Conservation (phyloP, 2,113 vertebrate species). For the Oryzias celebensis region DNA sequence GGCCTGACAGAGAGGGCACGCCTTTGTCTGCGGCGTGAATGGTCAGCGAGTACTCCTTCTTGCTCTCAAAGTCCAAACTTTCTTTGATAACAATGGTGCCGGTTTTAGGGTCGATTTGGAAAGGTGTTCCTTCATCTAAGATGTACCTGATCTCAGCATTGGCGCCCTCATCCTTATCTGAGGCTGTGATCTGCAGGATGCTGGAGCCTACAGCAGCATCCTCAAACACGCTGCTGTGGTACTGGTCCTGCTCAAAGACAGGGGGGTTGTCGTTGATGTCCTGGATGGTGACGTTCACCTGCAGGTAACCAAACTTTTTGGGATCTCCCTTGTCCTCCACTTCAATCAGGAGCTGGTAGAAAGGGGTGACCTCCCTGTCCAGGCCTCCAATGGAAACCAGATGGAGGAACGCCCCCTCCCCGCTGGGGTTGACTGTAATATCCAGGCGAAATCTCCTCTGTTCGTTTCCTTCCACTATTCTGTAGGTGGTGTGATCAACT, state of each 20-base stretch:
- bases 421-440: conserved; percentile 96
- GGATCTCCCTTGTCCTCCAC: conserved; percentile 96
- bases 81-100: conserved; percentile 91
- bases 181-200: conserved; percentile 87
- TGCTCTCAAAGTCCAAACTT: conserved; percentile 86
- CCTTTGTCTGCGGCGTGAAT: conserved; percentile 90
- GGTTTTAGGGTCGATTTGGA: conserved; percentile 90
- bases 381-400: conserved; percentile 90
- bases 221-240: conserved; percentile 88
- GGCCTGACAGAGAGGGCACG: conserved; percentile 85
- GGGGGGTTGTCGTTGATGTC: conserved; percentile 98
- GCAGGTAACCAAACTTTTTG: conserved; percentile 88
- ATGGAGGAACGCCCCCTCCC: conserved; percentile 95
- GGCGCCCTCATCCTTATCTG: conserved; percentile 91
- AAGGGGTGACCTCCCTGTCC: conserved; percentile 87
- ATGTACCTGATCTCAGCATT: conserved; percentile 91
- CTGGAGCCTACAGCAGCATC: conserved; percentile 89
- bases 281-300: conserved; percentile 95
- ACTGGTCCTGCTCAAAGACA: conserved; percentile 85
- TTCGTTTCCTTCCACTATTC: conserved; percentile 90
- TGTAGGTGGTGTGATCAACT: conserved; percentile 93
- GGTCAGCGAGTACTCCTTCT: conserved; percentile 88
- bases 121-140: conserved; percentile 86
- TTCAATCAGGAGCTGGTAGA: conserved; percentile 90
- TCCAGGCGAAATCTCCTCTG: conserved; percentile 91